A percentile compares a stretch with the other conserved stretches of the same genome.
Evolutionary conservation across 2,797 vertebrate genomes (phyloP).

Genomic region (Antrozous pallidus): DNA sequence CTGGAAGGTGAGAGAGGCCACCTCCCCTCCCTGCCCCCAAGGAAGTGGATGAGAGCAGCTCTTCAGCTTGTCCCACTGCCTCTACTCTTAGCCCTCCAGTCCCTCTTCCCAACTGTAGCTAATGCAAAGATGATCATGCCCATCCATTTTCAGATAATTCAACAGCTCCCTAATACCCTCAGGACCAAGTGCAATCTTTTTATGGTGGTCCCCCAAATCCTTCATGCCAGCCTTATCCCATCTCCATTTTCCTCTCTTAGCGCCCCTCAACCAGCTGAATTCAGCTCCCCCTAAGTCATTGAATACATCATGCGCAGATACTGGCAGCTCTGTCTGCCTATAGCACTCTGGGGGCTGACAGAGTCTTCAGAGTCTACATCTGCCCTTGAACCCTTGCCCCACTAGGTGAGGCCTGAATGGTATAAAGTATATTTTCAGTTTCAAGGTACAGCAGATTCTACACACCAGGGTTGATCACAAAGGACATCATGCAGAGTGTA

Average conservation of each 20-base stretch:
- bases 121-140: neutral
- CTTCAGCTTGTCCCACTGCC: neutral
- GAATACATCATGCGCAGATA: fast-evolving
- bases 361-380: neutral
- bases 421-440: neutral
- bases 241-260: neutral
- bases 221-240: neutral
- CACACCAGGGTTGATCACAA: neutral
- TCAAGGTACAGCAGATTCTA: neutral
- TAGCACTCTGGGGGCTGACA: neutral
- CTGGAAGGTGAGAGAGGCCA: neutral
- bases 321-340: neutral
- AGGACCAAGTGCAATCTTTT: neutral
- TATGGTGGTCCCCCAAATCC: neutral
- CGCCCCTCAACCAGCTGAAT: neutral
- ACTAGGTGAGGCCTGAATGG: neutral
- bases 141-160: neutral
- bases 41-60: neutral
- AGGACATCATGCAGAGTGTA: neutral
- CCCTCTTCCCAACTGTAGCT: neutral
- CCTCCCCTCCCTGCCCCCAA: fast-evolving
- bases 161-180: neutral
- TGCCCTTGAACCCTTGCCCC: neutral
- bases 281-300: neutral
- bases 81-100: neutral